A percentile compares a stretch with the other conserved stretches of the same genome.
These are phyloP conservation scores for Enteromius trimaculatus DNA, from an alignment of 2,797 vertebrate species.

Conservation along the genomic window DNA sequence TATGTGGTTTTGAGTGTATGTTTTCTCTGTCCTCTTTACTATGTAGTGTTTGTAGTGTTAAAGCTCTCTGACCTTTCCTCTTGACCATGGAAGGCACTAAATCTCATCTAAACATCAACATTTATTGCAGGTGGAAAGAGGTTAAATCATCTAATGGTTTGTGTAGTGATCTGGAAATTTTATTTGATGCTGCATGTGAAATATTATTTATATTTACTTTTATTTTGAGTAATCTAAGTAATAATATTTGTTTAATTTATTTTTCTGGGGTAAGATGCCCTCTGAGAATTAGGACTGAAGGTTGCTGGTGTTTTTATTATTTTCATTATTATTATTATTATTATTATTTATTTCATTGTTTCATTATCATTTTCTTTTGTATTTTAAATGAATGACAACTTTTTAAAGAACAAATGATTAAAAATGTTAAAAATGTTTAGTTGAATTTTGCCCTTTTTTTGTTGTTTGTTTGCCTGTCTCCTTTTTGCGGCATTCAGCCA, in stretches of 20 bases:
- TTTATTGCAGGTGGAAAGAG: background rate
- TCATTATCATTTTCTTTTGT: too few species aligned
- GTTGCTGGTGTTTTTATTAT: background rate
- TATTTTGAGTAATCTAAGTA: background rate
- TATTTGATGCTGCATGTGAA: background rate
- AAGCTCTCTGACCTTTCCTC: background rate
- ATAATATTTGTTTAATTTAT: background rate
- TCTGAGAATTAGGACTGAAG: background rate
- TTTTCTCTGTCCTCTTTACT: background rate
- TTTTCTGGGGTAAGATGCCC: background rate
- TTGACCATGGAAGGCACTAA: constrained; percentile 10
- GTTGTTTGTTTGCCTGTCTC: background rate
- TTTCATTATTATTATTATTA: too few species aligned
- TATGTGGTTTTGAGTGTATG: background rate
- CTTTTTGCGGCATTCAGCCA: background rate
- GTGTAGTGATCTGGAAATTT: background rate
- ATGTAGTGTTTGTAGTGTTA: background rate
- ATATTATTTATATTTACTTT: background rate
- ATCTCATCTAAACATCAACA: background rate
- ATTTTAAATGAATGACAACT: background rate
- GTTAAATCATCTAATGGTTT: background rate
- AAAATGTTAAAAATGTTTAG: background rate
- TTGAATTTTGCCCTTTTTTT: background rate
- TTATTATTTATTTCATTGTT: too few species aligned
- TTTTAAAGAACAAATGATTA: background rate